Evolutionary conservation across 2,888 invertebrate species (phyloP).

Genomic region (Zaprionus bogoriensis): DNA sequence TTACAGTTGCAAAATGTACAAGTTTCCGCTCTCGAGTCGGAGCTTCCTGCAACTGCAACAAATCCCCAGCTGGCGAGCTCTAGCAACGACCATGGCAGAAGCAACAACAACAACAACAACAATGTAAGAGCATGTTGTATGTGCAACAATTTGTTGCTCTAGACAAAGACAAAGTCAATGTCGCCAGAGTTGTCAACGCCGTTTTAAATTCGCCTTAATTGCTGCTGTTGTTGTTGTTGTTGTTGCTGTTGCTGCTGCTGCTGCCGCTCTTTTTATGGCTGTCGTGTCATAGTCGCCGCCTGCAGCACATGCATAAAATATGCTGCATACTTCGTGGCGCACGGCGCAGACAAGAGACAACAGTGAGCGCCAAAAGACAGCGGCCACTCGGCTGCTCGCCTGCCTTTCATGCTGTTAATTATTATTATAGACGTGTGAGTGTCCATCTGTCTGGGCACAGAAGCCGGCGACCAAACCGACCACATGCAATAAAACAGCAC

Average conservation of each 20-base stretch:
- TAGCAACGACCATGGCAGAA: conserved; percentile 20
- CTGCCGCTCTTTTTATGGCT: conserved; percentile 51
- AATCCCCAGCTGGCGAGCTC: conserved; percentile 63
- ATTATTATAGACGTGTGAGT: conserved; percentile 80
- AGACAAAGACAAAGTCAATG: conserved; percentile 69
- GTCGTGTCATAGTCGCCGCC: conserved; percentile 58
- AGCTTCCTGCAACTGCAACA: conserved; percentile 65
- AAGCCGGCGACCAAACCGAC: conserved; percentile 38
- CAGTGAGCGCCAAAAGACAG: conserved; percentile 19
- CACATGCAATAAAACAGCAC: conserved; percentile 77
- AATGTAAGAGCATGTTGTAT: conserved; percentile 47
- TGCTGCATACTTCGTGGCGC: conserved; percentile 64
- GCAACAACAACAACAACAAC: conserved; percentile 39
- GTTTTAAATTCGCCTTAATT: conserved; percentile 75
- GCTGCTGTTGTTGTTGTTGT: conserved; percentile 50
- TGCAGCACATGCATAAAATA: conserved; percentile 77
- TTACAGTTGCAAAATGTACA: conserved; percentile 70
- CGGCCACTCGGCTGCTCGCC: conserved; percentile 3
- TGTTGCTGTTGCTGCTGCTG: conserved; percentile 20
- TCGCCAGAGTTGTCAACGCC: conserved; percentile 70
- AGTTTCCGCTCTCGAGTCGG: conserved; percentile 64
- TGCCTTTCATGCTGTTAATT: conserved; percentile 79
- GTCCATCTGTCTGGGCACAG: conserved; percentile 48
- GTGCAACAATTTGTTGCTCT: conserved; percentile 69
- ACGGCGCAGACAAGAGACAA: conserved; percentile 23